Conservation (phyloP, 1,140 invertebrate species). For the Solenopsis invicta region DNA sequence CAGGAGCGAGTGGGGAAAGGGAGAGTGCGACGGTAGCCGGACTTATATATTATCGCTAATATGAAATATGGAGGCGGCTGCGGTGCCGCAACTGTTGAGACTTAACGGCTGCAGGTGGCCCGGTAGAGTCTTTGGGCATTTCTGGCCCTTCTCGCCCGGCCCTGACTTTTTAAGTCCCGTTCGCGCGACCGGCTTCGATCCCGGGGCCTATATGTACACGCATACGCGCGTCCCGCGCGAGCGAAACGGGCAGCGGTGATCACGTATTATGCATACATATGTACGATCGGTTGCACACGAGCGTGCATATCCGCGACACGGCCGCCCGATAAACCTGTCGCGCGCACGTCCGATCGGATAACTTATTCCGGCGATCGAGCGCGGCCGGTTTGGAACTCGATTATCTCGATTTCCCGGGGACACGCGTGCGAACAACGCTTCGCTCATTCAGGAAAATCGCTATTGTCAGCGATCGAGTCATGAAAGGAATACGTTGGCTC, state of each 20-base stretch:
- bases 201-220: slow-evolving; percentile 27
- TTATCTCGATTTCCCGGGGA: slow-evolving; percentile 15
- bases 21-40: slow-evolving; percentile 62
- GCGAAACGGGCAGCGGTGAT: not conserved
- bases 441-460: not conserved
- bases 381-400: not conserved
- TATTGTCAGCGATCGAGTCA: not conserved
- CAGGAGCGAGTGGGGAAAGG: not conserved
- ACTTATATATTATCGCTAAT: slow-evolving; percentile 83
- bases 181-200: slow-evolving; percentile 69
- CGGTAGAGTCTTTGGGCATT: slow-evolving; percentile 66
- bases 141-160: slow-evolving; percentile 43
- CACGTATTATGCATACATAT: slow-evolving; percentile 4
- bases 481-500: not conserved
- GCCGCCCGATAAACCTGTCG: slow-evolving; percentile 59
- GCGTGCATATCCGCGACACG: slow-evolving; percentile 7
- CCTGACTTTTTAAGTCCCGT: slow-evolving; percentile 60
- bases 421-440: not conserved
- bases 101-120: slow-evolving; percentile 81
- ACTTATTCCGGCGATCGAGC: slow-evolving; percentile 45
- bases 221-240: slow-evolving; percentile 24
- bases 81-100: slow-evolving; percentile 79
- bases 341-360: slow-evolving; percentile 54
- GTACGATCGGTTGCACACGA: not conserved
- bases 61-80: slow-evolving; percentile 84